Base-by-base conservation (phyloP, 1,140 invertebrate species). In the Kradibia gibbosae region DNA sequence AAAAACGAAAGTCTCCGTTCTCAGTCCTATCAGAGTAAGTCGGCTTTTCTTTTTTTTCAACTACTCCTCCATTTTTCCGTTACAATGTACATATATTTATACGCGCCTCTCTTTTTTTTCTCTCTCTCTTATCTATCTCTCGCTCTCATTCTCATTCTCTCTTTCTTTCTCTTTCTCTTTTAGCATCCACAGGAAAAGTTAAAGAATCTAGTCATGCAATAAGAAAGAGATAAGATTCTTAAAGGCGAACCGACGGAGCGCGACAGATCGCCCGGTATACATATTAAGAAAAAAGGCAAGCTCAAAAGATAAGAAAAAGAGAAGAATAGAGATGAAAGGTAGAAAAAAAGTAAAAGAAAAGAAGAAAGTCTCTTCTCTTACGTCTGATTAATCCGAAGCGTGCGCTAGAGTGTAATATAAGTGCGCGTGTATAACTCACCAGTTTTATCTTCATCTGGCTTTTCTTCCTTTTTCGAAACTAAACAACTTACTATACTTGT, bases 151-250 rank as follows among this genome's bases (percentile, higher is more conserved):
- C 82, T 84, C 71, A 81, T 77, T 84, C 71, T 82, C 82, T 87
- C 86, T 87, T 85, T 87, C 86, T 85, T 85, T 87, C 76, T 82
- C 84, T 62, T 28, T 39, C 31, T 36, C 22, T 42, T 17, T 65
- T 36, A 17, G 10, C 34, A 17, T 62, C 60, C 15, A 34, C 31
- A 70, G 39, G 5, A 70, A 70, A 22, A 70, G 31, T 70, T 70
- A 42, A 70, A 45, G 11, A 22, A 70, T 42, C 22, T n/a, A 70
- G 36, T 25, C 22, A 45, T n/a, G 39, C 36, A 70, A 42, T 42
- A 70, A 70, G 67, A 70, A 70, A 70, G 39, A 70, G 67, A 70
- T 45, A 45, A 4, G 4, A 42, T 13, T 70, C 20, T 70, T n/a
- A 70, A 70, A 70, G 67, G 22, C 39, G 28, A 70, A 25, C 31